Conservation (phyloP, 2,113 vertebrate species). For the Leucopternis melanops region DNA sequence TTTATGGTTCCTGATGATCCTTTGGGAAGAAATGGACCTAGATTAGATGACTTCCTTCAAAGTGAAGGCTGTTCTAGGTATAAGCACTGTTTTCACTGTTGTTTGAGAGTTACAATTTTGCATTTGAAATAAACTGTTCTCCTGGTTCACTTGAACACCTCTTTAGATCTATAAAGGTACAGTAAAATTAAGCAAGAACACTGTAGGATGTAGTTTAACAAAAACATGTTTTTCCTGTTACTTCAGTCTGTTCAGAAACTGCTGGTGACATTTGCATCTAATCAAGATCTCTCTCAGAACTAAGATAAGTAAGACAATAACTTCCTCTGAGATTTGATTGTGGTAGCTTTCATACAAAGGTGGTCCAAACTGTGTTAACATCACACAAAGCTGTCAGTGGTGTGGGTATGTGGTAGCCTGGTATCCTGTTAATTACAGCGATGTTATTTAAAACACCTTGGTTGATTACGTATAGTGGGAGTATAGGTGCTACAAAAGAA, state of each 20-base stretch:
- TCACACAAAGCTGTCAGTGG: neutral
- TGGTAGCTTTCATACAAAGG: neutral
- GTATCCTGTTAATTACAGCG: neutral
- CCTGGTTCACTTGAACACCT: neutral
- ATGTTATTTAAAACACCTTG: neutral
- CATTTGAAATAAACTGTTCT: neutral
- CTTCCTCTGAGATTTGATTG: neutral
- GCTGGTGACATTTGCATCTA: neutral
- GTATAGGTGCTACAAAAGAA: neutral
- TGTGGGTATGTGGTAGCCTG: neutral
- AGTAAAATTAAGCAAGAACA: neutral
- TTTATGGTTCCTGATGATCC: conserved; percentile 99
- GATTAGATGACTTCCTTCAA: conserved; percentile 83
- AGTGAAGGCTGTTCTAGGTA: conserved; percentile 76
- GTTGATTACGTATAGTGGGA: neutral
- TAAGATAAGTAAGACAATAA: neutral
- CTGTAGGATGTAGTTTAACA: neutral
- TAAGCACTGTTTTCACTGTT: neutral
- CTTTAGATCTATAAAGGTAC: neutral
- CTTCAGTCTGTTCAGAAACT: neutral
- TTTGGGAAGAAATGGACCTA: conserved; percentile 87
- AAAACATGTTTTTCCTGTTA: neutral
- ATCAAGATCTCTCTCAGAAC: neutral
- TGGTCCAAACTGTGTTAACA: neutral
- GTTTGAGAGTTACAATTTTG: neutral